Base-by-base conservation (phyloP, 2,113 vertebrate genomes). In the Clarias gariepinus region DNA sequence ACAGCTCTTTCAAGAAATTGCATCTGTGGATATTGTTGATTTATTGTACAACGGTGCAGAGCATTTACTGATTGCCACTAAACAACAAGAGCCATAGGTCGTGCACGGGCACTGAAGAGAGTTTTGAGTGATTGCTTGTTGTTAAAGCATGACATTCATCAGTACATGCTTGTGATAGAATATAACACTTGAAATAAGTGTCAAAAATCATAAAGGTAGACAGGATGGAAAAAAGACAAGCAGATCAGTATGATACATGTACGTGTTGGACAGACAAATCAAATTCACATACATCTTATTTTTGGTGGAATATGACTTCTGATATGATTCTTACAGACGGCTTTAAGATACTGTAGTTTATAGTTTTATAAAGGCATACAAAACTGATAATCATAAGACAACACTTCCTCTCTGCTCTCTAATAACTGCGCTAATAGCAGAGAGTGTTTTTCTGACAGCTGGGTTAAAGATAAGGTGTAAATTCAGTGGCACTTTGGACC, bases 1-100 rank as follows among this genome's bases (percentile, higher is more conserved):
- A 87, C 86, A 25, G 87, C 47, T 87, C 18, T 79, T 80, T 58
- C 0, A 88, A 63, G 84, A 93, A 92, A 91, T 86, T 85, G 83
- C 78, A 88, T 92, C 90, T 90, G 89, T 85, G 90, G 87, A 90
- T 87, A 78, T 52, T 89, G 83, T 91, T 90, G 89, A 91, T 0
- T 3, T 63, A 89, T 88, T 77, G 81, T 91, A 85, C 88, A 90
- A 88, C 87, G 80, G 86, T 55, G 89, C 87, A 81, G 69, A n/a
- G 80, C 88, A 83, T 89, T 28, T 57, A 78, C 1, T 23, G 68
- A 82, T 90, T 87, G 84, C 3, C 87, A 82, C 91, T 89, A 91
- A 91, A 92, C n/a, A 80, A 81, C 86, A 36, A 0, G 1, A 88
- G 82, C 47, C 83, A 77, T 89, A 90, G 90, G 60, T 69, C 82